Evolutionary conservation across 2,113 vertebrate species (phyloP), one percentile per base, ranked within the genome.

Genomic region (Mesocricetus auratus): DNA sequence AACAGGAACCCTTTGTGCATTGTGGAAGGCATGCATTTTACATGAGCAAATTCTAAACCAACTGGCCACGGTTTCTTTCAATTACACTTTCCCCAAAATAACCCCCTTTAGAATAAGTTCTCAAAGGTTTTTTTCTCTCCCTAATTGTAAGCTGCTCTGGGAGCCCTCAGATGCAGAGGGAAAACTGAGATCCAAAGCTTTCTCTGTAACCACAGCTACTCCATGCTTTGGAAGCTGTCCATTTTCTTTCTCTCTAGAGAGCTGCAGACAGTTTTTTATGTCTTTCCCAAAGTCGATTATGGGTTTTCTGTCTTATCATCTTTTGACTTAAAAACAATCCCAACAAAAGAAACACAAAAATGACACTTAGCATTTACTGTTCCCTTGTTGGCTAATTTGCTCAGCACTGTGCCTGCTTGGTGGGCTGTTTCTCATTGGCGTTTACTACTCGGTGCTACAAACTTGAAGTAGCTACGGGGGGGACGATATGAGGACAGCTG

Each of bases 391-490:
- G 64, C 0, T 5, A 86, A 89, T 83, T 68, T 71, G 58, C 83
- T 68, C 10, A 75, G 68, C 58, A 53, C 31, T 85, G 87, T 26
- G 36, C 45, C 31, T 0, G 0, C 31, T 50, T 60, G 89, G 45
- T 11, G 17, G 45, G 17, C 31, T 58, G 10, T 19, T 4, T 22
- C 31, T 85, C 29, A 88, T 78, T 97, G 96, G 53, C 93, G 39
- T 98, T 98, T 97, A 96, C 92, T 71, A n/a, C 39, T 53, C 85
- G 81, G 89, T 17, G 68, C 64, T 93, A 97, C 92, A 93, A 92
- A 96, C 42, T 56, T 2, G 0, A 47, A 95, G 22, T 53, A 91
- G 91, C 86, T 79, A 83, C 45, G 64, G 79, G 31, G 31, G 68
- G 97, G 92, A 96, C 89, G 96, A 94, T 15, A 81, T 45, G 42